Percentiles rank a stretch among this genome's conserved stretches.
phyloP scores from a whole-genome alignment of 2,113 vertebrate species.

The Labeo catla region DNA sequence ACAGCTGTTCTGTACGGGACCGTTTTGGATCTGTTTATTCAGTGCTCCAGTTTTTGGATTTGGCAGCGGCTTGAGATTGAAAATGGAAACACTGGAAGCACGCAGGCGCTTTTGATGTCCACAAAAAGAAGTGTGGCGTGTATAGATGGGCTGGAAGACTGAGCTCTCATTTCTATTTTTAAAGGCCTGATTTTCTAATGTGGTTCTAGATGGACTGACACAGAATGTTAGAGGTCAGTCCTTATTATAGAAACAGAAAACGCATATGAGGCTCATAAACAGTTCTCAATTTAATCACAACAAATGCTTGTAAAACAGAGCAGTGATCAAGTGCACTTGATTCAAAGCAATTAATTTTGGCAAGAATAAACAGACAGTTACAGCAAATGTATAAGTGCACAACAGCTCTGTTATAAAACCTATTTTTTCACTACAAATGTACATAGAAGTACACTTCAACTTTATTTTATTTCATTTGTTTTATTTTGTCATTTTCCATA shows the following conservation, averaged over 20 bases:
- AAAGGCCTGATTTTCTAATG: conserved; percentile 5
- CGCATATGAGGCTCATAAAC: background rate
- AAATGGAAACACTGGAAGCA: conserved; percentile 57
- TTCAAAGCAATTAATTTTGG: background rate
- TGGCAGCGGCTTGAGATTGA: conserved; percentile 84
- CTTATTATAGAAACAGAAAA: background rate
- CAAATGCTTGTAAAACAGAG: background rate
- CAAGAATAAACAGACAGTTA: background rate
- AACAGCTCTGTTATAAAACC: background rate
- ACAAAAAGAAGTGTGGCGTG: background rate
- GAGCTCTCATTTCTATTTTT: conserved; percentile 21
- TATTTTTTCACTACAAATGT: background rate
- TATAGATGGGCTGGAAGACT: background rate
- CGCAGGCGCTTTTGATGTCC: conserved; percentile 60
- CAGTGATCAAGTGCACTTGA: background rate
- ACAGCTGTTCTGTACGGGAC: background rate
- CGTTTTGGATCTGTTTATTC: background rate
- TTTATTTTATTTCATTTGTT: too few species aligned
- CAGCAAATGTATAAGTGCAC: background rate
- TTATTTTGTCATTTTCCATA: too few species aligned
- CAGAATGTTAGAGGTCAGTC: background rate
- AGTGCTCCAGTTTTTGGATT: conserved; percentile 65
- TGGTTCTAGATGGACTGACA: background rate
- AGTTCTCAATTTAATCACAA: background rate
- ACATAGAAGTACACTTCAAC: too few species aligned